A percentile compares a stretch with the other conserved stretches of the same genome.
Conservation (phyloP, 2,797 vertebrate species). For the Linurgus olivaceus region DNA sequence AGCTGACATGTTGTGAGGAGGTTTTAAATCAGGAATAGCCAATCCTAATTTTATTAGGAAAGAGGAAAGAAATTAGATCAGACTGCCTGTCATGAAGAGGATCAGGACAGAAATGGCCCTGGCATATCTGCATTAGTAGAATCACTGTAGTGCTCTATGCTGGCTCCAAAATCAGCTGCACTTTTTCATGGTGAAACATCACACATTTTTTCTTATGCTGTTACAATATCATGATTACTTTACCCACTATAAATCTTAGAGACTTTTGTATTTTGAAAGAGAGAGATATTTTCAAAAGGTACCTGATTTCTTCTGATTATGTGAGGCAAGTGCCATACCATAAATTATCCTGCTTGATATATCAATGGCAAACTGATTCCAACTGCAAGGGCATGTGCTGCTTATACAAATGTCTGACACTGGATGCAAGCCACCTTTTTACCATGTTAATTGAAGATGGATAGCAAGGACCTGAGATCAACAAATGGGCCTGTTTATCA, state of each 20-base stretch:
- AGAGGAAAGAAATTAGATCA: not conserved
- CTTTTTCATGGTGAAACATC: not conserved
- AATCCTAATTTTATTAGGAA: not conserved
- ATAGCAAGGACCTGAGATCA: conserved; percentile 52
- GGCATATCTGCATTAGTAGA: not conserved
- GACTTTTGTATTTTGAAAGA: not conserved
- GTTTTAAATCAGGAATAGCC: not conserved
- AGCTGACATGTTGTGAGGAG: not conserved
- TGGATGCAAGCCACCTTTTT: conserved; percentile 40
- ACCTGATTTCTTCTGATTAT: conserved; percentile 7
- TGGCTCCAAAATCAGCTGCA: not conserved
- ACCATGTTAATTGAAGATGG: conserved; percentile 54
- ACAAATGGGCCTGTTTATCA: conserved; percentile 59
- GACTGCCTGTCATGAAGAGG: not conserved
- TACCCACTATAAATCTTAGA: not conserved
- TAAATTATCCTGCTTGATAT: conserved; percentile 10
- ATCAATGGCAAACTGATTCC: conserved; percentile 50
- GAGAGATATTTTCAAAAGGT: not conserved
- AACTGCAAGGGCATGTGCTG: conserved; percentile 38
- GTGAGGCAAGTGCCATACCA: not conserved
- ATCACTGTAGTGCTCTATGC: not conserved
- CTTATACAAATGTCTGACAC: conserved; percentile 37
- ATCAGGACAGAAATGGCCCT: not conserved
- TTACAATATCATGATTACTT: not conserved
- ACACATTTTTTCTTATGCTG: not conserved